Conservation (phyloP, 2,113 vertebrate species). For the Platichthys stellatus region DNA sequence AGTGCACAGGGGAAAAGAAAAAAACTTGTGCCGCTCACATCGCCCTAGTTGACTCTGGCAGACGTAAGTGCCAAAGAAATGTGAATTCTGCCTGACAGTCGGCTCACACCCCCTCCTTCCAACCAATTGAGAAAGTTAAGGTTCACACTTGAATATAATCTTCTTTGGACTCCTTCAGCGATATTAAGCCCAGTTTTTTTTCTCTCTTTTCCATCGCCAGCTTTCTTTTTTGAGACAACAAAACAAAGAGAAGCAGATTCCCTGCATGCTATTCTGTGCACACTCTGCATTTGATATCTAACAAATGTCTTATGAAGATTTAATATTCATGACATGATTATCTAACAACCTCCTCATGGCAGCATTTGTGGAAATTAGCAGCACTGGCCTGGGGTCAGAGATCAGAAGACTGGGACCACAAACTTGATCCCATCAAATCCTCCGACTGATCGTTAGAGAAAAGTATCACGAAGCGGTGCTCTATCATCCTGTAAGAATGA, state of each 20-base stretch:
- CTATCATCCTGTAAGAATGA: slow-evolving; percentile 16
- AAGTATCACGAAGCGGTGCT: slow-evolving; percentile 1
- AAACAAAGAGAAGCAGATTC: neutral
- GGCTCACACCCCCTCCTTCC: neutral
- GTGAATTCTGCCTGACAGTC: slow-evolving; percentile 27
- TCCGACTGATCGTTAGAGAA: slow-evolving; percentile 1
- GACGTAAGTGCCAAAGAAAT: slow-evolving; percentile 33
- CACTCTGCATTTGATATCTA: neutral
- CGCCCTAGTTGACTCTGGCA: slow-evolving; percentile 22
- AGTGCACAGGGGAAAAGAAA: slow-evolving; percentile 7
- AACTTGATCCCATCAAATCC: slow-evolving; percentile 14
- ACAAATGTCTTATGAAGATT: slow-evolving; percentile 14
- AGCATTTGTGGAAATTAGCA: slow-evolving; percentile 29
- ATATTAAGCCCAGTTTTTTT: slow-evolving; percentile 2
- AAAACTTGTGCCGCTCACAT: slow-evolving; percentile 3
- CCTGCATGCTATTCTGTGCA: neutral
- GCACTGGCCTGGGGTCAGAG: slow-evolving; percentile 18
- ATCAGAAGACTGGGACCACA: slow-evolving; percentile 26
- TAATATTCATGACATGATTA: slow-evolving; percentile 33
- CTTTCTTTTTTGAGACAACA: neutral
- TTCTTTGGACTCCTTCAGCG: neutral
- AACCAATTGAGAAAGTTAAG: slow-evolving; percentile 20
- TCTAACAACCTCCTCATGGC: slow-evolving; percentile 19
- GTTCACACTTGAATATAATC: slow-evolving; percentile 25
- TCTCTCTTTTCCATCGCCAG: neutral